These are phyloP conservation scores for Branchellion lobata DNA, from an alignment of 2,888 invertebrate genomes.

Conservation along the genomic window DNA sequence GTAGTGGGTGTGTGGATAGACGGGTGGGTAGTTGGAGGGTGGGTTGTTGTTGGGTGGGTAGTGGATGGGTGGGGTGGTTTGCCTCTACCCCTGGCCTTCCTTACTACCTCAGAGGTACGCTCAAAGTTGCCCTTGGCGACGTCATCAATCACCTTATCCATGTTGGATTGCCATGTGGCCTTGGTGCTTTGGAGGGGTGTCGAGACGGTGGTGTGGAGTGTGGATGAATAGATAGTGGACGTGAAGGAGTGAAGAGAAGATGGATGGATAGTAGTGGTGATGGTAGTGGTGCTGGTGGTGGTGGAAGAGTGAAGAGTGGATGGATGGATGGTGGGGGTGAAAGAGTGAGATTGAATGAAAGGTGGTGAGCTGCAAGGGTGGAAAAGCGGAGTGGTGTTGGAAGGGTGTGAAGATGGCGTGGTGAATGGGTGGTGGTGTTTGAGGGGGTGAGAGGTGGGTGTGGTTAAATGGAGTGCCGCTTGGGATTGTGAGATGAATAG, in stretches of 20 bases:
- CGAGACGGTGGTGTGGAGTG: background rate
- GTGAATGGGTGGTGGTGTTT: too few species aligned
- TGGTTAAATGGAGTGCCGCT: too few species aligned
- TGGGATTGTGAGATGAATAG: too few species aligned
- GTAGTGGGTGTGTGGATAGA: too few species aligned
- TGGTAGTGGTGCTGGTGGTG: background rate
- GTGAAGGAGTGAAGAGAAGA: too few species aligned
- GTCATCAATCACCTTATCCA: conserved; percentile 86
- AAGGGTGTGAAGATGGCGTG: too few species aligned
- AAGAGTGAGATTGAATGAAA: background rate
- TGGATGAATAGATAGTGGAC: background rate
- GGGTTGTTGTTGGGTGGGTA: background rate
- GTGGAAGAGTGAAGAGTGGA: background rate
- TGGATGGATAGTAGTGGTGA: too few species aligned
- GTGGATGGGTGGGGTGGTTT: background rate
- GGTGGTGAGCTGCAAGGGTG: background rate
- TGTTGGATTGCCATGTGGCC: conserved; percentile 54
- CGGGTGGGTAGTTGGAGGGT: too few species aligned
- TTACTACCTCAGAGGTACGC: conserved; percentile 10
- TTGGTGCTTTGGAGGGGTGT: background rate
- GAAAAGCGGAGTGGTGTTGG: background rate
- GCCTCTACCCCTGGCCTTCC: background rate
- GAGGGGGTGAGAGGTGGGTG: too few species aligned
- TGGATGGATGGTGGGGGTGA: background rate
- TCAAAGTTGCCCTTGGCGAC: conserved; percentile 72